Evolutionary conservation across 53 echinoderm and acorn worm genomes (phyloP), one percentile per base, ranked within the genome.

Genomic region (Antedon mediterranea): DNA sequence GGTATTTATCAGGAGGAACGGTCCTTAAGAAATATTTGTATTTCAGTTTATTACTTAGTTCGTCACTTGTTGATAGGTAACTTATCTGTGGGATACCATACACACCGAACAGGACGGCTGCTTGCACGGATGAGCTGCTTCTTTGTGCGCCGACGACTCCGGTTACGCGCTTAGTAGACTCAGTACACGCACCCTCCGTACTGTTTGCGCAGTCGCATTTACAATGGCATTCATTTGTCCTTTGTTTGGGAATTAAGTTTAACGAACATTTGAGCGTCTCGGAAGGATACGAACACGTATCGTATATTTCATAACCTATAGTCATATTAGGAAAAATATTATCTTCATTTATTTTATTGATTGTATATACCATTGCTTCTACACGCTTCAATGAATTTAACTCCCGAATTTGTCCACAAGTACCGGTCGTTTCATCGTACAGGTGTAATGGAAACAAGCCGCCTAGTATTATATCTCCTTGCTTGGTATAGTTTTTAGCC

Each of bases 21-120:
- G 97, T 95, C 71, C 97, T 77, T 71, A 92, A 43, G 78, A 95
- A 95, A 73, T 85, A 95, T 23, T 91, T 91, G 74, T 95, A 95
- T 30, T 87, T 82, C 20, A 79, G 76, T 30, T 73, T 75, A 43
- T 95, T 87, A 74, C 89, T 89, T 2, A 95, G 89, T 73, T 92
- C 97, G 81, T 95, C 97, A 71, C 91, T 91, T 0, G 91, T 95
- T 3, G 89, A 89, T 34, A 95, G 75, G 80, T 94, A 94, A 79
- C 91, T 91, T 42, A 94, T 85, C 37, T 94, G 91, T 0, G 95
- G 91, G 43, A 94, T 94, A 30, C 83, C 74, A 74, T 91, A 89
- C 20, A 94, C n/a, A 28, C 95, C 91, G 32, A 94, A 82, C 33
- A 94, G 71, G 5, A 91, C 87, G 31, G 97, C 89, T 33, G 97